These are phyloP conservation scores for Protula sp. DNA, from an alignment of 2,888 invertebrate genomes.

Conservation along the genomic window DNA sequence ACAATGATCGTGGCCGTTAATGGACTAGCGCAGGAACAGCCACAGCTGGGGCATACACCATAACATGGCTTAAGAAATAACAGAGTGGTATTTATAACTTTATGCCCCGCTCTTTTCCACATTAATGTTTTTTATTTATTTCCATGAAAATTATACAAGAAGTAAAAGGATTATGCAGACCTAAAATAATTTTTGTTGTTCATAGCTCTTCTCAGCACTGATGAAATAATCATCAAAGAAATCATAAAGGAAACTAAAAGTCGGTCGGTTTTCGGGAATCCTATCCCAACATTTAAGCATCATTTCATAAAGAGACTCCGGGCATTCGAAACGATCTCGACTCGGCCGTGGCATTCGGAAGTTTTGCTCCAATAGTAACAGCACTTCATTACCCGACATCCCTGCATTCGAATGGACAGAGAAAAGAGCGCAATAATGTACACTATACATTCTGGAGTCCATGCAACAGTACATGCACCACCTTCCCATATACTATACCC, in stretches of 20 bases:
- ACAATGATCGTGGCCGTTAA: too few relatives aligned
- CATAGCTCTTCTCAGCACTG: conserved; percentile 51
- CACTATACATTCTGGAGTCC: conserved; percentile 12
- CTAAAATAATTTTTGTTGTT: too few relatives aligned
- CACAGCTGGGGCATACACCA: too few relatives aligned
- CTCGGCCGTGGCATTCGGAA: conserved; percentile 93
- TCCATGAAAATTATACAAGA: background rate
- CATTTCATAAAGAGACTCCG: conserved; percentile 88
- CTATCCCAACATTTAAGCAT: conserved; percentile 62
- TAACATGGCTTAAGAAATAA: too few relatives aligned
- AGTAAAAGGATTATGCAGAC: background rate
- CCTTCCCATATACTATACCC: background rate
- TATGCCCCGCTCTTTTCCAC: too few relatives aligned
- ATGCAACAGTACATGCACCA: background rate
- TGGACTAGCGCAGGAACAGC: too few relatives aligned
- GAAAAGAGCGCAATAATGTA: conserved; percentile 3
- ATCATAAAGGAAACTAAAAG: conserved; percentile 74
- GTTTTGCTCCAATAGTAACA: conserved; percentile 90
- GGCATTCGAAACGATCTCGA: conserved; percentile 60
- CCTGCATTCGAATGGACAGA: conserved; percentile 7
- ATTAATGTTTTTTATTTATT: too few relatives aligned
- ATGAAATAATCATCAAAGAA: conserved; percentile 52
- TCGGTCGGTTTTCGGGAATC: conserved; percentile 89
- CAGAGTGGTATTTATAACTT: too few relatives aligned
- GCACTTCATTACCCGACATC: conserved; percentile 47